A percentile compares a stretch with the other conserved stretches of the same genome.
phyloP scores from a whole-genome alignment of 2,797 vertebrate species.

The Mus caroli region DNA sequence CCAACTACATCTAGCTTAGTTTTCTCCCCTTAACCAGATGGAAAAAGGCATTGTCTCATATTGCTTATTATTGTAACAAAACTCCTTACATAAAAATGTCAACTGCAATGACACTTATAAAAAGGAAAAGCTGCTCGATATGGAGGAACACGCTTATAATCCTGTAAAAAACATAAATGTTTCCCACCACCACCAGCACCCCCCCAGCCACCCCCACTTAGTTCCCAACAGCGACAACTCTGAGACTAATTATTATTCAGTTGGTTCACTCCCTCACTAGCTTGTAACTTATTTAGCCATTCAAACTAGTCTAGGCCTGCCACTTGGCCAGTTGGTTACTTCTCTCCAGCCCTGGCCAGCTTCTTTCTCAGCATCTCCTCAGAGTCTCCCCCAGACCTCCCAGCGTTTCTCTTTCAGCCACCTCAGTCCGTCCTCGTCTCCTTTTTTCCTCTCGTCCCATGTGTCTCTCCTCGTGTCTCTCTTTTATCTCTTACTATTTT shows the following conservation, averaged over 20 bases:
- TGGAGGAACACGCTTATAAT: neutral
- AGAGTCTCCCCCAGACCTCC: neutral
- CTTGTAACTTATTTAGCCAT: too few species aligned
- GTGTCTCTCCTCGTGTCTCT: neutral
- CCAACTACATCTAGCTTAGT: neutral
- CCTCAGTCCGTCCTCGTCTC: neutral
- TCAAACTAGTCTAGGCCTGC: neutral
- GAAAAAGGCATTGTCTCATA: slow-evolving; percentile 42
- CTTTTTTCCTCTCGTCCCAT: neutral
- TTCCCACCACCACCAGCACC: too few species aligned
- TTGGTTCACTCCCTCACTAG: neutral
- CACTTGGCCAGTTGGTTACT: neutral
- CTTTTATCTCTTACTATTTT: neutral
- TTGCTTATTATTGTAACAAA: neutral
- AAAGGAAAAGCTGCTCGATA: neutral
- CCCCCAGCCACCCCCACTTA: neutral
- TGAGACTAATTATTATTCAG: neutral
- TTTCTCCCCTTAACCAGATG: neutral
- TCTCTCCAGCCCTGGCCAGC: neutral
- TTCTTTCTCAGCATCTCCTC: neutral
- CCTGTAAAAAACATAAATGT: neutral
- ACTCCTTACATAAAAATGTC: neutral
- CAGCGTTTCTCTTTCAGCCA: neutral
- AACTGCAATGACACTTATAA: neutral
- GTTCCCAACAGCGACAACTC: neutral